Conservation (phyloP, 2,888 invertebrate genomes). For the Leptopilina drosophilae region DNA sequence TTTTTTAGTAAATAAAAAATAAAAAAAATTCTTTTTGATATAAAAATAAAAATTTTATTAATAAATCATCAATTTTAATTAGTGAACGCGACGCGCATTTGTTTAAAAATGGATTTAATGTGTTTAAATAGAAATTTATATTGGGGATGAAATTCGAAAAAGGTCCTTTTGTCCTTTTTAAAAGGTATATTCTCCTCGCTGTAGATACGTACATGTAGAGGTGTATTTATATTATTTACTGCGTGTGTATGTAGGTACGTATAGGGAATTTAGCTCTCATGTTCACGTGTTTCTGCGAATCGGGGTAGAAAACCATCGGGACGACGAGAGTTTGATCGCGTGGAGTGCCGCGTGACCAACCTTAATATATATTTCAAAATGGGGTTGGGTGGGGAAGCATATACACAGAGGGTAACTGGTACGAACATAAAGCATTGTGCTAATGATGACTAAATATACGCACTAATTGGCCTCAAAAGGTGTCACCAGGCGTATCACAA, state of each 20-base stretch:
- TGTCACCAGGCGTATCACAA: neutral
- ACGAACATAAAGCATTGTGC: slow-evolving; percentile 34
- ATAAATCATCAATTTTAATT: too few species aligned
- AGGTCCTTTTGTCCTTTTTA: slow-evolving; percentile 2
- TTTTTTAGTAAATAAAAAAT: too few species aligned
- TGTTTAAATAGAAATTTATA: neutral
- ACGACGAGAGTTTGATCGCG: slow-evolving; percentile 46
- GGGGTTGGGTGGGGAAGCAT: neutral
- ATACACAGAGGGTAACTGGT: slow-evolving; percentile 39
- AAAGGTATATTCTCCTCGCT: too few species aligned
- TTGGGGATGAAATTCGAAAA: neutral
- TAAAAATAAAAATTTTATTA: too few species aligned
- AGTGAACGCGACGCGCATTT: too few species aligned
- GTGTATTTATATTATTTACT: too few species aligned
- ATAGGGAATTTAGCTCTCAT: slow-evolving; percentile 19
- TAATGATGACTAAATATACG: slow-evolving; percentile 30
- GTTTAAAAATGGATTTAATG: neutral
- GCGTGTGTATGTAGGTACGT: neutral
- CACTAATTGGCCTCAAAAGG: slow-evolving; percentile 35
- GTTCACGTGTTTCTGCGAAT: slow-evolving; percentile 56
- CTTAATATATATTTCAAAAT: neutral
- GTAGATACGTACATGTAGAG: too few species aligned
- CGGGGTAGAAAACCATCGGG: slow-evolving; percentile 50
- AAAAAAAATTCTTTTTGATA: too few species aligned
- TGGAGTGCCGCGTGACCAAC: slow-evolving; percentile 55